Base-by-base conservation (phyloP, 2,888 invertebrate species). In the Caenorhabditis becei region DNA sequence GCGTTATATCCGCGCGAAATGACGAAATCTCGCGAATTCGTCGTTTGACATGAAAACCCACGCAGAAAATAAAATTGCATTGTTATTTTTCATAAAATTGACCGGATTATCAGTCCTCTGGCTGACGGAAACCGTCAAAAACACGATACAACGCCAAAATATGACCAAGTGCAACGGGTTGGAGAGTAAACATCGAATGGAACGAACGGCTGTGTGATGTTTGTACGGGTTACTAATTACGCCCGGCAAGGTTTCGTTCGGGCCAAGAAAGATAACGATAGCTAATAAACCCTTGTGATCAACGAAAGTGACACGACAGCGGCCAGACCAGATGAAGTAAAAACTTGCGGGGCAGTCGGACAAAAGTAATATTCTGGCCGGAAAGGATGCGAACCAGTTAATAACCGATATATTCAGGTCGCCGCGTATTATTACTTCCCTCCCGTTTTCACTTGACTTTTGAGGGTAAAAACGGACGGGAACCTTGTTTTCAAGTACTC, bases 401-500 rank as follows among this genome's bases (percentile, higher is more conserved):
- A 41, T 41, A 41, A 5, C 14, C 11, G 41, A 11, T 41, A 14
- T 14, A 41, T 41, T 41, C 41, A 41, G 41, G 41, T 41, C 41
- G 14, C 5, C 10, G 32, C 49, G 18, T 3, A 49, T 49, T 18
- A 51, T 51, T 44, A 58, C 67, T 37, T 35, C 8, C 37, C 4
- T 35, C 32, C 49, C 8, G 16, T 24, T 20, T 20, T 56, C 28
- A 24, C 59, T 74, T 51, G 65, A 74, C 58, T 65, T 28, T 28
- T 24, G 41, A 18, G 20, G 44, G 28, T 14, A 20, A 24, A 47
- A 37, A 23, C 14, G 11, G 5, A 23, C 1, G 14, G 18, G 26
- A 56, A 26, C 61, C 20, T 32, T 75, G 75, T 75, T 75, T 75
- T 75, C 66, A 67, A 66, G 66, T 59, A 51, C 66, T 75, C 75